Conservation (phyloP, 2,888 invertebrate genomes). For the Pheosia gnoma region DNA sequence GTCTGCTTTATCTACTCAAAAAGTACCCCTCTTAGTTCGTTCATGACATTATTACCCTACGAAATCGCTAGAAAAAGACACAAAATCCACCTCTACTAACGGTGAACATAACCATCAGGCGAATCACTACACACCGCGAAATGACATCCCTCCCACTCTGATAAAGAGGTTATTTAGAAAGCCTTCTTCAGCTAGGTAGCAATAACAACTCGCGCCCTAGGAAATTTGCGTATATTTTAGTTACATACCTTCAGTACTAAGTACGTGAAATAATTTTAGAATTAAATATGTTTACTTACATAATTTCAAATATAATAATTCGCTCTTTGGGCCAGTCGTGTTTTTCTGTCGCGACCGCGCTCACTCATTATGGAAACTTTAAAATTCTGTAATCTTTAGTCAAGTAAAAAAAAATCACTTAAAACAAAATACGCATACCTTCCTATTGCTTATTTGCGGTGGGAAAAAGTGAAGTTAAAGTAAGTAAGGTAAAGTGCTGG, state of each 20-base stretch:
- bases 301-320: no score
- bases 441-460: constrained; percentile 22
- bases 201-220: constrained; percentile 38
- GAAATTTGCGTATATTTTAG: no score
- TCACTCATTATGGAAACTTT: no score
- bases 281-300: no score
- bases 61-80: background rate
- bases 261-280: no score
- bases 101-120: constrained; percentile 22
- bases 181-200: constrained; percentile 25
- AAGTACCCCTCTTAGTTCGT: background rate
- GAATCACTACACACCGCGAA: constrained; percentile 33
- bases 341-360: no score
- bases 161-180: constrained; percentile 39
- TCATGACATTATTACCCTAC: background rate
- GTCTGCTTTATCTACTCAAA: background rate
- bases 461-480: constrained; percentile 47
- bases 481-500: constrained; percentile 52
- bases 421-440: no score
- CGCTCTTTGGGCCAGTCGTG: no score
- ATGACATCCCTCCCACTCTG: constrained; percentile 23
- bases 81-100: constrained; percentile 13
- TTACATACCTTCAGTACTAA: no score
- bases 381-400: no score
- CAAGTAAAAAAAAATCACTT: no score